Percentiles rank a stretch among this genome's conserved stretches.
Conservation (phyloP, 1,140 invertebrate species). For the Lasaia peninsularis region DNA sequence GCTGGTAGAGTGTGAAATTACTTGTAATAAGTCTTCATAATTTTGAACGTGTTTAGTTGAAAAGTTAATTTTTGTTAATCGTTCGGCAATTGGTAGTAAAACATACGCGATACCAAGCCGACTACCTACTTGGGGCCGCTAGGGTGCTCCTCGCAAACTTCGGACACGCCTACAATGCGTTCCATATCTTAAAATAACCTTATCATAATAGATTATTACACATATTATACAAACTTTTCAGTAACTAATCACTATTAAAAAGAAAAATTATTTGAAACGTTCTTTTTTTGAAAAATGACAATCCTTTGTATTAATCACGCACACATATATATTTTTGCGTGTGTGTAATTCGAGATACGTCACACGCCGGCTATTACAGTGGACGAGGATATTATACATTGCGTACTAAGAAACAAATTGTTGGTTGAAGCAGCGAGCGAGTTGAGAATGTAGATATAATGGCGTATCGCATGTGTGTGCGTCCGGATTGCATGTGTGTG, state of each 20-base stretch:
- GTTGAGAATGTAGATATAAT: conserved; percentile 40
- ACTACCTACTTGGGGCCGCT: conserved; percentile 55
- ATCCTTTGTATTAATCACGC: conserved; percentile 17
- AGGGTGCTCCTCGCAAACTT: conserved; percentile 40
- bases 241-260: background rate
- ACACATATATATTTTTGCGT: conserved; percentile 18
- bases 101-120: conserved; percentile 35
- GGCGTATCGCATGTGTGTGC: conserved; percentile 30
- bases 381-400: conserved; percentile 37
- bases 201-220: conserved; percentile 8
- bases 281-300: conserved; percentile 4
- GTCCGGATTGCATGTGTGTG: conserved; percentile 28
- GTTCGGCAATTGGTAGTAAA: conserved; percentile 37
- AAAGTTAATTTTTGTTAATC: conserved; percentile 33
- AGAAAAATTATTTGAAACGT: background rate
- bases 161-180: conserved; percentile 45
- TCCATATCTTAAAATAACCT: conserved; percentile 15
- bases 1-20: background rate
- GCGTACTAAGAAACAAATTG: conserved; percentile 28
- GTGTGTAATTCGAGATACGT: conserved; percentile 20
- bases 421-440: conserved; percentile 30
- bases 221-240: background rate
- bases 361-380: conserved; percentile 31
- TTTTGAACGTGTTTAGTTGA: conserved; percentile 1
- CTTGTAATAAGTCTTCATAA: background rate